Conservation (phyloP, 2,113 vertebrate species). For the Rattus rattus region DNA sequence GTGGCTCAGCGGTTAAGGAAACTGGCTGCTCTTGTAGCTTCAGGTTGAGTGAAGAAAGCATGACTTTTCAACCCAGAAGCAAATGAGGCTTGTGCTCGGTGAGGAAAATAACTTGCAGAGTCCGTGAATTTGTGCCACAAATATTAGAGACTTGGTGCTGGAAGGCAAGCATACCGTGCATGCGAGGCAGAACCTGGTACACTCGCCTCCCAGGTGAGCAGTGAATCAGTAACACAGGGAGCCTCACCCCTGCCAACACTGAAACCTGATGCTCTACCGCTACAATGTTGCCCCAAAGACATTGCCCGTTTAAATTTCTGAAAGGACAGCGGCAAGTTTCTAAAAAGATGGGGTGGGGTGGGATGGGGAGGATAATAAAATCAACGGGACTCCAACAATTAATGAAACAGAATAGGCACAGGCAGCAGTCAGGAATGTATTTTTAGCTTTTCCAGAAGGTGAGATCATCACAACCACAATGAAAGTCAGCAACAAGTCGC, state of each 20-base stretch:
- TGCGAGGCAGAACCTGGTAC: not conserved
- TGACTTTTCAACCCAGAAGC: not conserved
- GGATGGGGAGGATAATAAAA: not conserved
- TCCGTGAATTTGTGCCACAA: not conserved
- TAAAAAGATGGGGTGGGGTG: not conserved
- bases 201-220: not conserved
- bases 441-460: slow-evolving; percentile 71
- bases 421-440: slow-evolving; percentile 53
- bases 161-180: not conserved
- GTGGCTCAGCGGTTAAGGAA: not conserved
- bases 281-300: not conserved
- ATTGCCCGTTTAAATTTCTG: not conserved
- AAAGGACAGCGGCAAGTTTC: not conserved
- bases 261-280: not conserved
- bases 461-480: slow-evolving; percentile 47
- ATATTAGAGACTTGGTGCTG: not conserved
- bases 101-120: not conserved
- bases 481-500: slow-evolving; percentile 50
- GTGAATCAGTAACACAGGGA: not conserved
- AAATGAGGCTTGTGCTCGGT: not conserved
- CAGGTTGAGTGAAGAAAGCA: not conserved
- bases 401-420: slow-evolving; percentile 40
- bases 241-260: not conserved
- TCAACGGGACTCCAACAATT: not conserved
- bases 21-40: not conserved